A percentile compares a stretch with the other conserved stretches of the same genome.
Evolutionary conservation across 2,888 invertebrate genomes (phyloP).

Genomic region (Cephus nigrinus): DNA sequence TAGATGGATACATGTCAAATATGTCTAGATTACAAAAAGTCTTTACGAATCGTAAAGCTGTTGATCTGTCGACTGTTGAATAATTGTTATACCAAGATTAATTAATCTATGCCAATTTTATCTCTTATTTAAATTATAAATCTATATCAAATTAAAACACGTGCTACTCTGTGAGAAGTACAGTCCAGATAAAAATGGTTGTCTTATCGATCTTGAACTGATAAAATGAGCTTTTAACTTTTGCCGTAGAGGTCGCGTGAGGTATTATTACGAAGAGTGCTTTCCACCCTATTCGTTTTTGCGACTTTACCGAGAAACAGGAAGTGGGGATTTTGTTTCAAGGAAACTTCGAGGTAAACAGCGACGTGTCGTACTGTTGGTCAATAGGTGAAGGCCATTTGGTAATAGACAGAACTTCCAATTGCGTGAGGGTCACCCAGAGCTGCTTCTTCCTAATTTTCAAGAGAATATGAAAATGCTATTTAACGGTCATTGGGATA

Average conservation of each 20-base stretch:
- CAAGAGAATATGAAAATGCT: no score
- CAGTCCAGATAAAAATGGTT: not conserved
- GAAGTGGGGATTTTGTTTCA: not conserved
- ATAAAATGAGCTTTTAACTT: not conserved
- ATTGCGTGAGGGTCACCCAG: no score
- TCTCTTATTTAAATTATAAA: not conserved
- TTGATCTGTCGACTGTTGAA: no score
- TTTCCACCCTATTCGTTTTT: not conserved
- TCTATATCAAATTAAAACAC: not conserved
- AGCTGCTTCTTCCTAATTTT: no score
- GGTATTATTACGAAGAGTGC: not conserved
- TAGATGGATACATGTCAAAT: not conserved
- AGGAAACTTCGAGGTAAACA: not conserved
- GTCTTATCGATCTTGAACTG: not conserved
- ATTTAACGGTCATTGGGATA: not conserved
- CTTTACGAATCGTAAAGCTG: fast-evolving
- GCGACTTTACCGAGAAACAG: not conserved
- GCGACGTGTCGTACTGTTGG: not conserved
- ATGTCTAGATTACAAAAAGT: not conserved
- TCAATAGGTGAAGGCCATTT: not conserved
- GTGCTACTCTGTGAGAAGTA: not conserved
- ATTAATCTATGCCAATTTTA: not conserved
- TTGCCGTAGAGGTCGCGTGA: not conserved
- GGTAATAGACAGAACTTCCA: not conserved
- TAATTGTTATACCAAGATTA: no score